Evolutionary conservation across 2,797 vertebrate species (phyloP).

Genomic region (Tokudaia muenninki): DNA sequence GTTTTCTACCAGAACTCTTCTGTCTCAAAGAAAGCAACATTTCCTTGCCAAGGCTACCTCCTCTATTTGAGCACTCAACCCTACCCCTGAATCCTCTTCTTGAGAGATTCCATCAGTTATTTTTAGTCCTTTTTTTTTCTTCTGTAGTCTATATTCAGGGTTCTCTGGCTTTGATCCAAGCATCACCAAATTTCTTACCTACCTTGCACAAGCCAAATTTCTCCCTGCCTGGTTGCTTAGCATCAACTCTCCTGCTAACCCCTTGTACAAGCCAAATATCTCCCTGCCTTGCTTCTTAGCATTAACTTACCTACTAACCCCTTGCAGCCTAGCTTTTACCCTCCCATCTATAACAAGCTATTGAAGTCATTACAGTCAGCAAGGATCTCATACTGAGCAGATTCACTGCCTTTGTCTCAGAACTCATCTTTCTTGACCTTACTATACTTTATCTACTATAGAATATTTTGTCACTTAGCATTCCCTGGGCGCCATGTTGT

Average conservation of each 20-base stretch:
- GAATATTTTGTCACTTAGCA: conserved; percentile 39
- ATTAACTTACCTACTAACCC: conserved; percentile 8
- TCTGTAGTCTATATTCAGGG: conserved; percentile 3
- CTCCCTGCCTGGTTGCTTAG: conserved; percentile 32
- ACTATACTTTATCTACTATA: conserved; percentile 34
- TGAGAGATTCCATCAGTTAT: conserved; percentile 44
- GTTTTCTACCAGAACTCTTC: background rate
- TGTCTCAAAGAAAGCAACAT: conserved; percentile 17
- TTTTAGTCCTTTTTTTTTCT: conserved; percentile 54
- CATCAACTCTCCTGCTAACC: background rate
- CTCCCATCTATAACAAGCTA: background rate
- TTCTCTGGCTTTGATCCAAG: conserved; percentile 49
- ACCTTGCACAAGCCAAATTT: conserved; percentile 48
- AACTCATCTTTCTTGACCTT: conserved; percentile 27
- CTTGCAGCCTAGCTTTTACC: background rate
- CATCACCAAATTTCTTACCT: conserved; percentile 46
- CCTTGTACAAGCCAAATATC: conserved; percentile 53
- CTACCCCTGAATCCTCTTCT: background rate
- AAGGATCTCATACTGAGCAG: conserved; percentile 61
- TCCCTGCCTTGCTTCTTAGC: conserved; percentile 35
- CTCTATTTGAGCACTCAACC: background rate
- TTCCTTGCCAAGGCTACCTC: conserved; percentile 2
- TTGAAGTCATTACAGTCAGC: conserved; percentile 54
- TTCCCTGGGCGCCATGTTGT: background rate
- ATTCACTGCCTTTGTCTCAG: conserved; percentile 33